Percentiles rank a stretch among this genome's conserved stretches.
Conservation (phyloP, 2,113 vertebrate species). For the Solea senegalensis region DNA sequence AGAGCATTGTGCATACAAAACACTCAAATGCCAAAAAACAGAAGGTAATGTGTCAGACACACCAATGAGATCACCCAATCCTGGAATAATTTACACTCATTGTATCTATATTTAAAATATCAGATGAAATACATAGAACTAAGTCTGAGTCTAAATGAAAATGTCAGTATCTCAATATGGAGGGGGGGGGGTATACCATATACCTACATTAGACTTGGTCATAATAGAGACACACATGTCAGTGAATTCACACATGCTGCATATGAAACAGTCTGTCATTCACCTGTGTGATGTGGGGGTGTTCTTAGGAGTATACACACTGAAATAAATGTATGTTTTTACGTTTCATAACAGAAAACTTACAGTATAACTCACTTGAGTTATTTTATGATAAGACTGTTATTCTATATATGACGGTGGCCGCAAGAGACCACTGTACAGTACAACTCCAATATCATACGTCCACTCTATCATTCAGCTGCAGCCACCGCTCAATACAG, state of each 20-base stretch:
- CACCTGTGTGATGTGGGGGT: background rate
- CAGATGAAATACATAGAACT: constrained; percentile 17
- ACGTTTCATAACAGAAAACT: background rate
- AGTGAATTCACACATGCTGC: background rate
- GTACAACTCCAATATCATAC: constrained; percentile 13
- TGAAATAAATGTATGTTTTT: constrained; percentile 16
- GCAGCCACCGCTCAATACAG: background rate
- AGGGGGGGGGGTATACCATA: background rate
- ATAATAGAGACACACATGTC: background rate
- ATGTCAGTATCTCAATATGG: too few relatives aligned
- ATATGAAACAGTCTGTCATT: background rate
- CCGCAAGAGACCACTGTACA: constrained; percentile 7
- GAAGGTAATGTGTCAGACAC: too few relatives aligned
- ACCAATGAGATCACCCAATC: too few relatives aligned
- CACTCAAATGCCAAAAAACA: constrained; percentile 11
- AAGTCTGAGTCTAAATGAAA: constrained; percentile 4
- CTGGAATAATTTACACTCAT: too few relatives aligned
- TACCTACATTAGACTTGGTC: constrained; percentile 7
- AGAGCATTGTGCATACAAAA: constrained; percentile 12
- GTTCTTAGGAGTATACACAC: background rate
- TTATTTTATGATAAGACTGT: constrained; percentile 10
- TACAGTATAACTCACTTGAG: background rate
- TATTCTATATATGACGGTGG: constrained; percentile 1
- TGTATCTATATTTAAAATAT: too few relatives aligned
- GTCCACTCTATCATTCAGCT: background rate